Evolutionary conservation across 1,140 invertebrate species (phyloP).

Genomic region (Belonocnema kinseyi): DNA sequence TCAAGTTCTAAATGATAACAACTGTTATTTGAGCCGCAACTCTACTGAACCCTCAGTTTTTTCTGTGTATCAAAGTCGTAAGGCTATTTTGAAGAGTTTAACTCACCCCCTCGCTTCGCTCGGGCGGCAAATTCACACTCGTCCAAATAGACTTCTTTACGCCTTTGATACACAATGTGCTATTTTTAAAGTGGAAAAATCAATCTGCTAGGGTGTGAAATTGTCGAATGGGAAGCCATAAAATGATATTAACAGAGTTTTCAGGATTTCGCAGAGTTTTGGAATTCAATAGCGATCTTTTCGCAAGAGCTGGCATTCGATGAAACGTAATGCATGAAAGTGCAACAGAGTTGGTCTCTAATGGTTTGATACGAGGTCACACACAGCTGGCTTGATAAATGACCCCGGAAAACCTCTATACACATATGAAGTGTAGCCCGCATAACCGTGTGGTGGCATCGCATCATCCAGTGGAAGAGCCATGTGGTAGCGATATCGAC

Average conservation of each 20-base stretch:
- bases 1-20: too few relatives aligned
- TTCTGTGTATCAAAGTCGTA: too few relatives aligned
- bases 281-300: not conserved
- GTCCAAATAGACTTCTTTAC: too few relatives aligned
- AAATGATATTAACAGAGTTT: not conserved
- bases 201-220: not conserved
- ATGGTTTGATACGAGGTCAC: constrained; percentile 9
- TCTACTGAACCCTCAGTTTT: too few relatives aligned
- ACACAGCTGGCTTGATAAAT: constrained; percentile 24
- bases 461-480: constrained; percentile 7
- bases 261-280: not conserved
- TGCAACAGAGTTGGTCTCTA: constrained; percentile 13
- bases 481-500: constrained; percentile 21
- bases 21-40: too few relatives aligned
- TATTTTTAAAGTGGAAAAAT: not conserved
- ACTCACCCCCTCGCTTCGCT: too few relatives aligned
- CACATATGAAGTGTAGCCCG: constrained; percentile 11
- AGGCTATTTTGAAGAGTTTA: too few relatives aligned
- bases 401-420: not conserved
- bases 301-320: not conserved
- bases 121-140: too few relatives aligned
- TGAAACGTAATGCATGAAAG: constrained; percentile 7
- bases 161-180: too few relatives aligned
- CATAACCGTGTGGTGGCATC: not conserved
- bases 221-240: not conserved